Evolutionary conservation across 2,113 vertebrate species (phyloP).

Genomic region (Phylloscopus trochilus): DNA sequence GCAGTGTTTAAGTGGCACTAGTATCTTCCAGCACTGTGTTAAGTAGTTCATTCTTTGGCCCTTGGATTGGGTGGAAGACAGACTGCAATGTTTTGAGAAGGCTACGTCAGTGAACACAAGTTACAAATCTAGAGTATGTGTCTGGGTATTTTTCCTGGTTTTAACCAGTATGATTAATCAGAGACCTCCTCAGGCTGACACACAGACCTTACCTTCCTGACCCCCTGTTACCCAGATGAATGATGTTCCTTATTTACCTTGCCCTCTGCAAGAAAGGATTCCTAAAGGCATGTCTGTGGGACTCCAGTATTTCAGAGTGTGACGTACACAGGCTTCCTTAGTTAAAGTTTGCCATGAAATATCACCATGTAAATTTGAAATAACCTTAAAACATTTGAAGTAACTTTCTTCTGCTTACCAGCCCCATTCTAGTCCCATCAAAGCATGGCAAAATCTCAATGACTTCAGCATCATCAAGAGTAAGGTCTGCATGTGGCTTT

Average conservation of each 20-base stretch:
- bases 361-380: neutral
- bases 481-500: neutral
- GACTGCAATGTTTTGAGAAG: neutral
- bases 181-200: neutral
- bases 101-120: neutral
- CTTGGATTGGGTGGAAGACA: neutral
- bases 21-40: neutral
- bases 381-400: neutral
- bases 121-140: rapidly evolving
- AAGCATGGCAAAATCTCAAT: neutral
- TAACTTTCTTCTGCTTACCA: neutral
- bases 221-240: rapidly evolving
- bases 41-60: neutral
- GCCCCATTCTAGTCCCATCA: neutral
- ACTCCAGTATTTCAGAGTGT: neutral
- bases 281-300: neutral
- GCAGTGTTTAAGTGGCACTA: neutral
- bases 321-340: neutral
- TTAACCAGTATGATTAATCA: neutral
- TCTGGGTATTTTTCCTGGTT: neutral
- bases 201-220: neutral
- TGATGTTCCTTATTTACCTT: neutral
- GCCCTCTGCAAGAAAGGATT: neutral
- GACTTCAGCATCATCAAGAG: neutral
- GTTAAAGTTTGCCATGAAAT: neutral